Evolutionary conservation across 2,888 invertebrate species (phyloP).

Genomic region (Camptogramma bilineatum): DNA sequence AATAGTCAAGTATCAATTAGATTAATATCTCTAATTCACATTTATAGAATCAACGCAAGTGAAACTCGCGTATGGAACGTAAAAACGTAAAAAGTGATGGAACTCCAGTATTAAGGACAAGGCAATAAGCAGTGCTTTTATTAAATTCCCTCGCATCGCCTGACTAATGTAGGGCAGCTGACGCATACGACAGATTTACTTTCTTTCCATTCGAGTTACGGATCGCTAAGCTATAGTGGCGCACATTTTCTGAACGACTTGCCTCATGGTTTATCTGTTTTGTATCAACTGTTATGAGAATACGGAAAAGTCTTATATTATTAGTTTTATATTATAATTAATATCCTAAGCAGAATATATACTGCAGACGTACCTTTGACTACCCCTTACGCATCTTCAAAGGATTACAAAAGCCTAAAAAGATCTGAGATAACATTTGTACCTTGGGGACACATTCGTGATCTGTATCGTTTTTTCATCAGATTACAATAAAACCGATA

Average conservation of each 20-base stretch:
- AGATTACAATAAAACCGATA: too few species aligned
- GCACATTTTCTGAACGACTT: constrained; percentile 43
- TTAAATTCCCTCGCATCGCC: constrained; percentile 82
- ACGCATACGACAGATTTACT: constrained; percentile 72
- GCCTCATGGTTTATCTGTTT: constrained; percentile 18
- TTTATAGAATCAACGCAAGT: constrained; percentile 10
- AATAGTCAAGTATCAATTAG: too few species aligned
- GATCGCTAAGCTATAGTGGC: constrained; percentile 51
- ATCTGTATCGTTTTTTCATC: too few species aligned
- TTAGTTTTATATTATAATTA: too few species aligned
- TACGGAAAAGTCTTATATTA: neutral
- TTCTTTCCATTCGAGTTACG: constrained; percentile 65
- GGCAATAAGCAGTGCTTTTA: constrained; percentile 77
- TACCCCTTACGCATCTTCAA: too few species aligned
- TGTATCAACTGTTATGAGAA: constrained; percentile 13
- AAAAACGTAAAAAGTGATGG: constrained; percentile 49
- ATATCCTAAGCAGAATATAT: too few species aligned
- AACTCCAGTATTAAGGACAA: constrained; percentile 49
- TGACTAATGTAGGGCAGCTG: constrained; percentile 82
- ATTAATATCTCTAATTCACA: too few species aligned
- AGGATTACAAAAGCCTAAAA: too few species aligned
- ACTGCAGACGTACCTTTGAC: too few species aligned
- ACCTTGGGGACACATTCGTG: too few species aligned
- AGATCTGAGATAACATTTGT: too few species aligned
- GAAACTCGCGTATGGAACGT: constrained; percentile 27